Evolutionary conservation across 2,797 vertebrate species (phyloP), one percentile per base, ranked within the genome.

Genomic region (Threskiornis aethiopicus): DNA sequence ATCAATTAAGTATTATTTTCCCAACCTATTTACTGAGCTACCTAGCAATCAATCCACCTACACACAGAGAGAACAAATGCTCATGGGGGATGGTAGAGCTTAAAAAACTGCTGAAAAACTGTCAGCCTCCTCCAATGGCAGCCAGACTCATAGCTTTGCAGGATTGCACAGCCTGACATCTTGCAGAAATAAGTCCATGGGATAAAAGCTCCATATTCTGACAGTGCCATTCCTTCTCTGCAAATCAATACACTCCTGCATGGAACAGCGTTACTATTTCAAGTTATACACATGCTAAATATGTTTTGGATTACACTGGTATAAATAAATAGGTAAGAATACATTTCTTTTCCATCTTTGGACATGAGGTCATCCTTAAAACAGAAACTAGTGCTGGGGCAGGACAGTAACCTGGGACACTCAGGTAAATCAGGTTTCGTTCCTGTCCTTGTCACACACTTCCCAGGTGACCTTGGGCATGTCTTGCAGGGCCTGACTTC

Each of bases 1-100:
- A 93, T 96, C 94, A 97, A 97, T 97, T 97, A 97, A 97, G 95
- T 96, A 97, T 96, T 97, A 97, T 97, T 97, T 97, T 97, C 96
- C 90, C 96, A 97, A 96, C 89, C 94, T 97, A 97, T 98, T 97
- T 97, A 97, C 96, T 88, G 97, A 97, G 96, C 87, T 95, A 97
- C 94, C 96, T 96, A 89, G 93, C 96, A 98, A 97, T 97, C 97
- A 97, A 94, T 97, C 95, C 93, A 93, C 96, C 96, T 94, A 97
- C 97, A 96, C 94, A 72, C n/a, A 82, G 39, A 83, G 84, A 89
- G 96, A 97, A 89, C 81, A 93, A 95, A 95, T 85, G 90, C 79
- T 95, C 84, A 69, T 71, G 92, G 90, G 90, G 90, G 94, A 94
- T 95, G 93, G 91, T 77, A 73, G 66, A 95, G 91, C 87, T 97